phyloP scores from a whole-genome alignment of 2,888 invertebrate genomes.

The Podotricha telesiphe region DNA sequence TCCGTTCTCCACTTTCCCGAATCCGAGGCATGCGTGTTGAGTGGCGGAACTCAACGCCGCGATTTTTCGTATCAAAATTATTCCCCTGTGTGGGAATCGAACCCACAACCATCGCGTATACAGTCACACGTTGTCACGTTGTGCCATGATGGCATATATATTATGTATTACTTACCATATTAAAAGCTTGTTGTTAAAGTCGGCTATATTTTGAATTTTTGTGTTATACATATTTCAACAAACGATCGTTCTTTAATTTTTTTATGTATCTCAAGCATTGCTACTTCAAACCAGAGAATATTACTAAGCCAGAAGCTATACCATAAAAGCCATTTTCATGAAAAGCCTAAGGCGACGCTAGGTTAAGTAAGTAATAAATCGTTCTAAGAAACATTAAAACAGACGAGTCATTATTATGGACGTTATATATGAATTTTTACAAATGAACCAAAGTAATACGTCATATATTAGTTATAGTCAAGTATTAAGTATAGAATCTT shows the following conservation, averaged over 20 bases:
- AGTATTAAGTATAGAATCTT: constrained; percentile 4
- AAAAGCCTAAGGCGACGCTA: constrained; percentile 3
- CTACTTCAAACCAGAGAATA: background rate
- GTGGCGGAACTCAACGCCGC: too few species aligned
- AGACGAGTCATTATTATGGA: background rate
- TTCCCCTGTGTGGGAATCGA: too few species aligned
- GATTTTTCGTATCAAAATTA: too few species aligned
- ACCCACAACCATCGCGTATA: too few species aligned
- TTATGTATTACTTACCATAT: too few species aligned
- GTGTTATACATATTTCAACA: background rate
- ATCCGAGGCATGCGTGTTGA: too few species aligned
- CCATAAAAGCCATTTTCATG: background rate
- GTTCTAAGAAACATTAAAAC: constrained; percentile 1
- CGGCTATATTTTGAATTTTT: too few species aligned
- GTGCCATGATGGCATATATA: too few species aligned
- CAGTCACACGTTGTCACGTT: too few species aligned
- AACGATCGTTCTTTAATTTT: background rate
- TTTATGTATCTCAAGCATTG: background rate
- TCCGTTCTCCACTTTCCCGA: too few species aligned
- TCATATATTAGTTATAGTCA: background rate
- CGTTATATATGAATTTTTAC: constrained; percentile 3
- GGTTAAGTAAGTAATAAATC: background rate
- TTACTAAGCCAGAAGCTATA: background rate
- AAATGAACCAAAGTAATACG: background rate
- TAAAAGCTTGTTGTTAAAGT: too few species aligned